A percentile compares a stretch with the other conserved stretches of the same genome.
phyloP scores from a whole-genome alignment of 2,113 vertebrate species.

The Planiliza haematocheilus region DNA sequence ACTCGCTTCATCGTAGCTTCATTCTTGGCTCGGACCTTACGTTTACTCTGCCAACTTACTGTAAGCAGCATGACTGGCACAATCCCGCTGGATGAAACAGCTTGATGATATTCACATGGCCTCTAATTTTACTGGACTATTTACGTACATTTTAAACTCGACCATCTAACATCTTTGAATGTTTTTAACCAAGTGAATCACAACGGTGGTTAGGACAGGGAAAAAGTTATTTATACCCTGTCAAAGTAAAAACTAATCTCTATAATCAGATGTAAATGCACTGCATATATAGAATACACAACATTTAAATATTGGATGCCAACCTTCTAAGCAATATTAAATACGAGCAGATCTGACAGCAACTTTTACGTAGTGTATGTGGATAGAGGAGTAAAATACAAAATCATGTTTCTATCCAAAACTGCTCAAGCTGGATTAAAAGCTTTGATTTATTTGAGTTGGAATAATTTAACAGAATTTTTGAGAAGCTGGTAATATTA shows the following conservation, averaged over 20 bases:
- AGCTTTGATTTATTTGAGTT: neutral
- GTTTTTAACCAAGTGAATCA: too few relatives aligned
- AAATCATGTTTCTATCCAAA: neutral
- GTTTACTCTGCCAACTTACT: constrained; percentile 5
- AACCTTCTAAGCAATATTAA: too few relatives aligned
- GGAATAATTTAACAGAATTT: too few relatives aligned
- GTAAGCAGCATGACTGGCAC: neutral
- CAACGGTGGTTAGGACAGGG: too few relatives aligned
- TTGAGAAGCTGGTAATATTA: too few relatives aligned
- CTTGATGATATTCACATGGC: neutral
- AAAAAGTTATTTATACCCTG: too few relatives aligned
- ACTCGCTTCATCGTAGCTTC: constrained; percentile 21
- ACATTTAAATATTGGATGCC: neutral
- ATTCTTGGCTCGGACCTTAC: constrained; percentile 10
- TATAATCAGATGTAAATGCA: neutral
- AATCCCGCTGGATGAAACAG: constrained; percentile 10
- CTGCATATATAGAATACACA: neutral
- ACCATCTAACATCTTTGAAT: too few relatives aligned
- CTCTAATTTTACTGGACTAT: neutral
- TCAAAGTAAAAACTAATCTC: neutral
- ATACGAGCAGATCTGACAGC: too few relatives aligned
- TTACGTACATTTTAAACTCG: too few relatives aligned
- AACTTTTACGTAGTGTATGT: too few relatives aligned
- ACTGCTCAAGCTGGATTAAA: neutral
- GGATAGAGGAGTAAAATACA: too few relatives aligned